Conservation (phyloP, 1,140 invertebrate species). For the Procambarus virginalis region DNA sequence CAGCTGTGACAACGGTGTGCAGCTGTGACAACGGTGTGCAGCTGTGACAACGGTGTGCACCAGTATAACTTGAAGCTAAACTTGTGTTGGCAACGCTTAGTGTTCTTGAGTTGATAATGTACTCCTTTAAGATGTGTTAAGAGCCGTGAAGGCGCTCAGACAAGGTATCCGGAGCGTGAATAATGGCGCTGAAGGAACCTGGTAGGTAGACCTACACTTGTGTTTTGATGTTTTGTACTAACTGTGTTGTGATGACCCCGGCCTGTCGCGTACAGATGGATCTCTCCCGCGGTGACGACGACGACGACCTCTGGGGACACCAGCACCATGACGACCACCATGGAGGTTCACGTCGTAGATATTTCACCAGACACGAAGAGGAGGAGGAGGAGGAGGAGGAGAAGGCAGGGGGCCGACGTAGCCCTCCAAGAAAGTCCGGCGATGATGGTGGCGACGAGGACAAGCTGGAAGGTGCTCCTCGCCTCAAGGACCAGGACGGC, state of each 20-base stretch:
- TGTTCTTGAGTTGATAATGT: too few species aligned
- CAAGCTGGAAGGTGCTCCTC: not conserved
- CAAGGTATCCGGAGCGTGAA: not conserved
- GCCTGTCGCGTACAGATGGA: not conserved
- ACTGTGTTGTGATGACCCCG: constrained; percentile 1
- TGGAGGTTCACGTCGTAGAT: not conserved
- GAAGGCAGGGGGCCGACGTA: not conserved
- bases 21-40: too few species aligned
- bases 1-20: too few species aligned
- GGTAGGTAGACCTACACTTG: not conserved
- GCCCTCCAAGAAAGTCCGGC: not conserved
- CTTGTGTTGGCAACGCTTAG: too few species aligned
- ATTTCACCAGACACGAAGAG: not conserved
- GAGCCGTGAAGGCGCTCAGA: not conserved
- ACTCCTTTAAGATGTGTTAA: not conserved
- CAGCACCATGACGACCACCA: not conserved
- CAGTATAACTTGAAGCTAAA: too few species aligned
- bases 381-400: not conserved
- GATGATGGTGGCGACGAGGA: not conserved
- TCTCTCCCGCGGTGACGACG: not conserved
- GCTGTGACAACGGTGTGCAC: too few species aligned
- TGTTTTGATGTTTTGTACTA: not conserved
- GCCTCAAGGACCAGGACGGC: not conserved
- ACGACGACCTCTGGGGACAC: constrained; percentile 9
- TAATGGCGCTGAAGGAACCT: not conserved